A percentile compares a stretch with the other conserved stretches of the same genome.
Evolutionary conservation across 2,113 vertebrate species (phyloP).

Genomic region (Hipposideros armiger): DNA sequence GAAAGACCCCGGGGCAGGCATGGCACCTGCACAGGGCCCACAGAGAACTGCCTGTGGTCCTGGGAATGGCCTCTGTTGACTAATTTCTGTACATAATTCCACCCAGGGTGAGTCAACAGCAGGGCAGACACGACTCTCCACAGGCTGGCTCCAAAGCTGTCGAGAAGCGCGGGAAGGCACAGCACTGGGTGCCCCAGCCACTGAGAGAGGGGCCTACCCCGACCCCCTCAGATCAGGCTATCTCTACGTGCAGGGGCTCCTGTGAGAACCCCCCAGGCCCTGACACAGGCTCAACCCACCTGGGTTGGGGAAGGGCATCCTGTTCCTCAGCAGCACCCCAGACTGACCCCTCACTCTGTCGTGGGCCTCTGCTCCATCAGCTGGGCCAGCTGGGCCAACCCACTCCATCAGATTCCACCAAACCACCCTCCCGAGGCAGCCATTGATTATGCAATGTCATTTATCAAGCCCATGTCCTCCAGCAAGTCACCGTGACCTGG

Average conservation of each 20-base stretch:
- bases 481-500: conserved; percentile 75
- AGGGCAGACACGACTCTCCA: conserved; percentile 85
- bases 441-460: not conserved
- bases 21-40: conserved; percentile 77
- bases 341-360: not conserved
- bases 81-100: conserved; percentile 89
- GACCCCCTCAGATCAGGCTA: not conserved
- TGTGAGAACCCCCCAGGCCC: not conserved
- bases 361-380: not conserved
- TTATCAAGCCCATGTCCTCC: conserved; percentile 38
- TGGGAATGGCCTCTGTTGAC: conserved; percentile 85
- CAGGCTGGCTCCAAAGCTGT: conserved; percentile 82
- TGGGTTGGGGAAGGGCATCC: rapidly evolving
- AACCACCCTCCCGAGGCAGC: not conserved
- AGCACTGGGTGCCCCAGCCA: not conserved
- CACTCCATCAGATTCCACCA: not conserved
- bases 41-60: conserved; percentile 70
- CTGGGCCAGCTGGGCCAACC: not conserved
- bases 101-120: conserved; percentile 89
- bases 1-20: conserved; percentile 84
- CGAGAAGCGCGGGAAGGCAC: conserved; percentile 73
- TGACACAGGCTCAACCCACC: not conserved
- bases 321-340: not conserved
- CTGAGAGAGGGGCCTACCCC: not conserved
- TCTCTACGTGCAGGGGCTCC: not conserved